phyloP scores from a whole-genome alignment of 2,888 invertebrate genomes.

The Lasioglossum figueresi region DNA sequence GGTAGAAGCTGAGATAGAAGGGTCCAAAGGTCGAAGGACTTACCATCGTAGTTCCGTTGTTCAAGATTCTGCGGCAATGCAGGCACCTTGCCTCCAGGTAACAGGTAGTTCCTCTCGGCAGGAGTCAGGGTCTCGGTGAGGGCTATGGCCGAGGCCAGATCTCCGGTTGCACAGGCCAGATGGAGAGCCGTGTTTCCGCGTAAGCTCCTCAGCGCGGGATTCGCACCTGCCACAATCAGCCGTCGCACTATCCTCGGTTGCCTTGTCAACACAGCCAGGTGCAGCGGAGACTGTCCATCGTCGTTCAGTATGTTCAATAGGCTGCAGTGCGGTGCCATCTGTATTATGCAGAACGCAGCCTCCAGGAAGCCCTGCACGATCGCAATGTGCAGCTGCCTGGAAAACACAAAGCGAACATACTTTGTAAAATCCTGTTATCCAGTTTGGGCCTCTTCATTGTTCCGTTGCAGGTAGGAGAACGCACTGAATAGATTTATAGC shows the following conservation, averaged over 20 bases:
- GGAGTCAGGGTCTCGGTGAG: constrained; percentile 88
- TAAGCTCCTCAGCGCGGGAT: constrained; percentile 86
- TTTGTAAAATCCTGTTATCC: neutral
- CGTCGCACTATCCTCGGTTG: constrained; percentile 91
- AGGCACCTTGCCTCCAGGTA: constrained; percentile 82
- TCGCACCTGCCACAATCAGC: constrained; percentile 92
- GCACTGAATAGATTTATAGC: neutral
- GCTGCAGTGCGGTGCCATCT: constrained; percentile 90
- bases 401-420: constrained; percentile 24
- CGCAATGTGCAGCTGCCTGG: constrained; percentile 93
- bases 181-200: constrained; percentile 95
- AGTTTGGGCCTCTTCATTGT: neutral
- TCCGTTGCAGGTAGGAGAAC: neutral
- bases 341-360: constrained; percentile 90
- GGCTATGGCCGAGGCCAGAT: constrained; percentile 89
- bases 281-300: constrained; percentile 92
- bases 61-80: constrained; percentile 88
- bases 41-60: constrained; percentile 94
- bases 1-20: neutral
- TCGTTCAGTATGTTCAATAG: constrained; percentile 93
- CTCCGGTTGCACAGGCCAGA: constrained; percentile 90
- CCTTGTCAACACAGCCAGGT: constrained; percentile 92
- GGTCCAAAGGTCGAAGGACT: constrained; percentile 81
- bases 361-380: constrained; percentile 91
- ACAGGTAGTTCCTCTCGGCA: constrained; percentile 81